These are phyloP conservation scores for Anas platyrhynchos DNA, from an alignment of 2,113 vertebrate genomes.

Conservation along the genomic window DNA sequence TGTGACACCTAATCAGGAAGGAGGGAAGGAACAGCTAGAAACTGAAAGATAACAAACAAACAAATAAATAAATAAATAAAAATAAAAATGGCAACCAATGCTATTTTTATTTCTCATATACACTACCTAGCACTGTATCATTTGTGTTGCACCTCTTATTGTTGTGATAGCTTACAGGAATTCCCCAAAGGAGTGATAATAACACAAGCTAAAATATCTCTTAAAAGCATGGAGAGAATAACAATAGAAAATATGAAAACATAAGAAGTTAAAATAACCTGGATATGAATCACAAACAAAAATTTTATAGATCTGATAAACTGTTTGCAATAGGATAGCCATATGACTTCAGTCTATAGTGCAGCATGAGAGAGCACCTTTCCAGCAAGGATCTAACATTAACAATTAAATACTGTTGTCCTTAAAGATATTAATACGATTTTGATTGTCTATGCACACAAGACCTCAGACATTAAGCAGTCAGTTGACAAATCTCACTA, in stretches of 20 bases:
- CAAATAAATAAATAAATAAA: background rate
- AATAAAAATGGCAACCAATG: background rate
- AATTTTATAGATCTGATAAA: background rate
- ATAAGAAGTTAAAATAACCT: background rate
- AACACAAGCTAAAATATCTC: background rate
- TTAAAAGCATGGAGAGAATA: background rate
- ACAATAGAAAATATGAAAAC: background rate
- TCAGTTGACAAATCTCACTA: background rate
- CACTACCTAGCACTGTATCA: rapidly evolving
- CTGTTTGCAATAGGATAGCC: rapidly evolving
- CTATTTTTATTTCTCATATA: background rate
- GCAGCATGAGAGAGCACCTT: background rate
- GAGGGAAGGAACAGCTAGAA: background rate
- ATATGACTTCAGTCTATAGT: background rate
- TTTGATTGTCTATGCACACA: background rate
- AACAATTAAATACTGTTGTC: background rate
- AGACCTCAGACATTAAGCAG: background rate
- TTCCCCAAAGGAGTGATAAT: background rate
- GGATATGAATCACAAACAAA: background rate
- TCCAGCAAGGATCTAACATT: background rate
- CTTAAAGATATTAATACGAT: background rate
- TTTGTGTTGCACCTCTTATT: background rate
- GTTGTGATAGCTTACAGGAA: background rate
- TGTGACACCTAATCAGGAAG: background rate
- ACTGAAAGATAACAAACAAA: background rate